These are phyloP conservation scores for Urocolius indicus DNA, from an alignment of 2,113 vertebrate species.

Conservation along the genomic window DNA sequence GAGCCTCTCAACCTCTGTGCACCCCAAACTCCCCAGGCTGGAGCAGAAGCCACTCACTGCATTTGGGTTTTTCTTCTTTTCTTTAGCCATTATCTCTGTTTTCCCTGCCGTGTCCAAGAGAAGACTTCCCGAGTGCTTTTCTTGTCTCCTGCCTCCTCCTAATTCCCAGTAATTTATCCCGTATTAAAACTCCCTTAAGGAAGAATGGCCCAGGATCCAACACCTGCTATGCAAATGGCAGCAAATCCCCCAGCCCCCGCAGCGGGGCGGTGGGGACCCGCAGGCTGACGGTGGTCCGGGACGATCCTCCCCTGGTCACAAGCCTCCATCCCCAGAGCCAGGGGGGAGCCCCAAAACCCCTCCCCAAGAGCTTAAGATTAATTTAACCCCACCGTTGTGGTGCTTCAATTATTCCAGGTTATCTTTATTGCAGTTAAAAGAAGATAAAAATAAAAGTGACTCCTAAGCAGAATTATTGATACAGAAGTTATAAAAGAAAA, in stretches of 20 bases:
- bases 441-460: not conserved
- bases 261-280: not conserved
- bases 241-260: constrained; percentile 70
- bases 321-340: not conserved
- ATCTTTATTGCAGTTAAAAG: not conserved
- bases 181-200: constrained; percentile 86
- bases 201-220: constrained; percentile 78
- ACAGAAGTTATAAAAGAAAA: not conserved
- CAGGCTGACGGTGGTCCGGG: not conserved
- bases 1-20: not conserved
- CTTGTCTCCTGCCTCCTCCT: constrained; percentile 74
- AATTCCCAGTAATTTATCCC: constrained; percentile 85
- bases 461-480: not conserved
- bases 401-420: not conserved
- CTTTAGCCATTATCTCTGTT: not conserved
- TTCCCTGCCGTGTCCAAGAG: not conserved
- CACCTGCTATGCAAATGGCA: constrained; percentile 89
- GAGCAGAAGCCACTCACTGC: not conserved
- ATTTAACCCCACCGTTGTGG: not conserved
- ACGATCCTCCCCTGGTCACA: not conserved
- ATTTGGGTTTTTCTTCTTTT: not conserved
- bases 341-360: not conserved
- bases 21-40: not conserved
- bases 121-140: constrained; percentile 55
- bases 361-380: not conserved